Base-by-base conservation (phyloP, 2,113 vertebrate species). In the Amphiprion ocellaris region DNA sequence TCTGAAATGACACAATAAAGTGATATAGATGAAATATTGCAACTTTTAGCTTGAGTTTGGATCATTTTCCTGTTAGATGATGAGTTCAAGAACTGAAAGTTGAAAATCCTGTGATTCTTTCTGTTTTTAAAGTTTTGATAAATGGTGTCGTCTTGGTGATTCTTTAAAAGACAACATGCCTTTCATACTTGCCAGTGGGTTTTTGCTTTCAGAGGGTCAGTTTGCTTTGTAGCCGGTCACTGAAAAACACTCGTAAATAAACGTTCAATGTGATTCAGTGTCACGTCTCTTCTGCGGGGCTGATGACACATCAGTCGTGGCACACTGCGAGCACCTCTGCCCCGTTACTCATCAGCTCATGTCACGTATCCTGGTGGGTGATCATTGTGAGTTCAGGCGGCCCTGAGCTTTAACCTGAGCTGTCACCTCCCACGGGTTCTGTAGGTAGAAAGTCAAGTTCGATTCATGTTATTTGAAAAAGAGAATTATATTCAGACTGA, bases 331-430 rank as follows among this genome's bases (percentile, higher is more conserved):
- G 56, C 72, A 41, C 16, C 60, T 67, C 28, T 50, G 64, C 65
- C 60, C 61, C 10, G 0, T 69, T 71, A 72, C 56, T 75, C 70
- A 58, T 77, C 33, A 17, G 17, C 5, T 6, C 10, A 10, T 37
- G 26, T 56, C 41, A 60, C 3, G n/a, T 30, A 33, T 30, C 62
- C 26, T 16, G 9, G 28, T 74, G 59, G 16, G 56, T 37, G 58
- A 59, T 50, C 37, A 4, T 11, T 54, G 7, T 14, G 21, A 17
- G 28, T 33, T 47, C 28, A 52, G 19, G 30, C 73, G 41, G 58
- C 15, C 11, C 24, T 49, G 37, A 59, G 41, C 44, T 64, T 28
- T 74, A 50, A 74, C 65, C 47, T 56, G 30, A 74, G 59, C 65
- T 64, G 28, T 28, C 44, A 46, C 44, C 58, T 64, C 69, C 61